Evolutionary conservation across 2,113 vertebrate species (phyloP).

Genomic region (Pachyramphus minor): DNA sequence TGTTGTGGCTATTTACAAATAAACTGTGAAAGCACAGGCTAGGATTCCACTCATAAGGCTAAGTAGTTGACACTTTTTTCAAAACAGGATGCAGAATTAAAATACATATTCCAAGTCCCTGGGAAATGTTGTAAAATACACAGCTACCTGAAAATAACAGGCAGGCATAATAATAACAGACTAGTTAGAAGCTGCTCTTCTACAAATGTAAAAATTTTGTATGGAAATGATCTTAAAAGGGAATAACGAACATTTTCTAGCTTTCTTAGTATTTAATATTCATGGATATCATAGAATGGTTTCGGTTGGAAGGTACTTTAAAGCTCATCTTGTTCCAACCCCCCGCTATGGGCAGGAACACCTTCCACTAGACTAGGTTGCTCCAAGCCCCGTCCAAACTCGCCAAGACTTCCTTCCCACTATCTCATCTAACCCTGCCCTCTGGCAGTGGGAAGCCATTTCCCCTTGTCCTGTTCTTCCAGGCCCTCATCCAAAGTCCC

Average conservation of each 20-base stretch:
- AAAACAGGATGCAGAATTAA: neutral
- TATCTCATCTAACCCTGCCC: neutral
- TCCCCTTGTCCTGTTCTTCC: neutral
- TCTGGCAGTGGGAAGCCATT: neutral
- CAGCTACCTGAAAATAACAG: neutral
- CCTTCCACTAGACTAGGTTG: neutral
- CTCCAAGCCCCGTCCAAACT: neutral
- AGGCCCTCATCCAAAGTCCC: neutral
- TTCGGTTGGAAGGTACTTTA: neutral
- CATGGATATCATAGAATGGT: neutral
- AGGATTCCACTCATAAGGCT: neutral
- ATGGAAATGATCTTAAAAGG: neutral
- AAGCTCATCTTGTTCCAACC: neutral
- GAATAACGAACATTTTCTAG: neutral
- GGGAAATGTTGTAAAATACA: neutral
- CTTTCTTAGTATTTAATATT: neutral
- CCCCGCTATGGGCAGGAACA: rapidly evolving
- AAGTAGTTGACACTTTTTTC: neutral
- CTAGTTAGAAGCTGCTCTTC: neutral
- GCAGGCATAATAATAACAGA: neutral
- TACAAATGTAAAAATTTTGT: neutral
- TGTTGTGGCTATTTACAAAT: neutral
- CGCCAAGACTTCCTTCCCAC: neutral
- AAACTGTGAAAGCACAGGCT: neutral
- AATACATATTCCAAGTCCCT: neutral